phyloP scores from a whole-genome alignment of 2,888 invertebrate species.

The Pristionchus fissidentatus region DNA sequence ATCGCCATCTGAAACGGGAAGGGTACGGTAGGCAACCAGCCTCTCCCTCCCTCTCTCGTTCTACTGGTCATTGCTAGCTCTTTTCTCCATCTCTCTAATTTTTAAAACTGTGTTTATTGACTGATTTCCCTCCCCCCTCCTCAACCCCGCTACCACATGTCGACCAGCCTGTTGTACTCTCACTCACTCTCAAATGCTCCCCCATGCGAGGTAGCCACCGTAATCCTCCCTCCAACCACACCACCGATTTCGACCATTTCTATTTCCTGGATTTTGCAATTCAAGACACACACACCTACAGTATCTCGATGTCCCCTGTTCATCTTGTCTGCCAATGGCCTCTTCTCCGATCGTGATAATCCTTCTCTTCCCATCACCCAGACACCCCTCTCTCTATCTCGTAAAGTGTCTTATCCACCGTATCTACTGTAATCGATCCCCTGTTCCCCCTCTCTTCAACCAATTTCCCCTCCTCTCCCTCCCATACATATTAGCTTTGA shows the following conservation, averaged over 20 bases:
- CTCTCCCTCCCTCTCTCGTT: background rate
- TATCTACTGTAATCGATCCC: background rate
- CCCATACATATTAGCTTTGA: conserved; percentile 34
- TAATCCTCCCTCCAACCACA: background rate
- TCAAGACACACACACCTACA: background rate
- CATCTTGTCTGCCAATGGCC: background rate
- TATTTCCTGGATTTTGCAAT: conserved; percentile 36
- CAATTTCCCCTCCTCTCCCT: background rate
- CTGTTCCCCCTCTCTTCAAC: background rate
- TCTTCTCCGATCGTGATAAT: background rate
- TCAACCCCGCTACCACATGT: no score
- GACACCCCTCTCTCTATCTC: conserved; percentile 1
- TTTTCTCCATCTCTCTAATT: background rate
- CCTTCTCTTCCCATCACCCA: background rate
- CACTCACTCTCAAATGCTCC: background rate
- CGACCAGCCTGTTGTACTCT: no score
- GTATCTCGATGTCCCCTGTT: background rate
- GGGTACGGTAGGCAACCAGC: background rate
- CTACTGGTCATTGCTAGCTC: background rate
- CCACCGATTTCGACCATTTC: no score
- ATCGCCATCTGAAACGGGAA: background rate
- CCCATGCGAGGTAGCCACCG: conserved; percentile 11
- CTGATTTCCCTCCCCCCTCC: background rate
- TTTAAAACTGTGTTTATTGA: no score
- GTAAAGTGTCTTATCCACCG: background rate